These are phyloP conservation scores for Drosophila grimshawi DNA, from an alignment of 1,140 invertebrate genomes.

Conservation along the genomic window DNA sequence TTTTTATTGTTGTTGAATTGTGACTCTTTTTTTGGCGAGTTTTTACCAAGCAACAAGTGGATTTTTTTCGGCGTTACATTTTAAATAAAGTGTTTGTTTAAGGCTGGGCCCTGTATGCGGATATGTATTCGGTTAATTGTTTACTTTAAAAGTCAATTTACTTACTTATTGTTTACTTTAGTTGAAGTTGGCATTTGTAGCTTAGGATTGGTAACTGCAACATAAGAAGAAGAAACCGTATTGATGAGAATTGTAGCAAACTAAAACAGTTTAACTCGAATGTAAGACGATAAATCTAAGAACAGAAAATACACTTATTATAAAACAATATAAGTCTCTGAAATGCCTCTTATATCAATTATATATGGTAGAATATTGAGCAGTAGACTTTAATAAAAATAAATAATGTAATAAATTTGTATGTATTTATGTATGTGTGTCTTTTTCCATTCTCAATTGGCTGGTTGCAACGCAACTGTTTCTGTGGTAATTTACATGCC, in stretches of 20 bases:
- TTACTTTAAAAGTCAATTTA: constrained; percentile 25
- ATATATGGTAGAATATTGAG: no score
- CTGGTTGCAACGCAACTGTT: not conserved
- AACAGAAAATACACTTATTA: no score
- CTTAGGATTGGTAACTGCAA: constrained; percentile 52
- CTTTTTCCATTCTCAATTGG: constrained; percentile 20
- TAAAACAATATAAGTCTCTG: no score
- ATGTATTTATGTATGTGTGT: not conserved
- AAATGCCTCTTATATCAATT: no score
- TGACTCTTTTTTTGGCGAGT: constrained; percentile 21
- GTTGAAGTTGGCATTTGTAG: constrained; percentile 46
- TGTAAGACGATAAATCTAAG: no score
- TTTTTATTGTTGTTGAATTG: constrained; percentile 37
- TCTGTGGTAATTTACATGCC: constrained; percentile 28
- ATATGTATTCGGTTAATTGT: constrained; percentile 18
- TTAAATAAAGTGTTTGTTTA: constrained; percentile 74
- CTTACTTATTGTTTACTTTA: constrained; percentile 60
- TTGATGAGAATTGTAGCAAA: not conserved
- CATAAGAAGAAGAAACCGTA: constrained; percentile 6
- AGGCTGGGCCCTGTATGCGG: constrained; percentile 23
- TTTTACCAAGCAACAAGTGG: constrained; percentile 47
- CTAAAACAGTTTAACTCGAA: constrained; percentile 3
- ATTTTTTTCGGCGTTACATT: constrained; percentile 70
- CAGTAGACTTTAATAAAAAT: no score
- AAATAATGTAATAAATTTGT: not conserved